phyloP scores from a whole-genome alignment of 1,140 invertebrate genomes.

The Pararge aegeria region DNA sequence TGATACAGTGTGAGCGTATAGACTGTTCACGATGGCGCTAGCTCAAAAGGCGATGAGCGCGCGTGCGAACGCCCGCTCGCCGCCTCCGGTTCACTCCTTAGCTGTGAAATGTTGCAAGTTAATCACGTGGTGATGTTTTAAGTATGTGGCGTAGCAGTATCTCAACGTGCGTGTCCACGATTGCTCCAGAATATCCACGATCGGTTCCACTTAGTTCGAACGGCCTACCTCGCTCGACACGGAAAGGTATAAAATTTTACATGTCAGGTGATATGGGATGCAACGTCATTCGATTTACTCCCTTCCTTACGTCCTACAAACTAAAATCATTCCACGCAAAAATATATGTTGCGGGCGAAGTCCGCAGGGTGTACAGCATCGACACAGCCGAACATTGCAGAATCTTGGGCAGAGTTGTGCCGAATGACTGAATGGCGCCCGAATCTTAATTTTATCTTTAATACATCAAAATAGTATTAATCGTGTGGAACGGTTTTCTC shows the following conservation, averaged over 20 bases:
- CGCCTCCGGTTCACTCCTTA: constrained; percentile 56
- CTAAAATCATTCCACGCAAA: constrained; percentile 50
- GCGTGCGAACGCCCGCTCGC: constrained; percentile 50
- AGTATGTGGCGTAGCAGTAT: constrained; percentile 76
- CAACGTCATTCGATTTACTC: constrained; percentile 64
- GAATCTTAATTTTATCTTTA: too few species aligned
- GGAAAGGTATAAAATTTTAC: constrained; percentile 79
- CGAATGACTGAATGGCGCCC: too few species aligned
- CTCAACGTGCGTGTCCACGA: constrained; percentile 75
- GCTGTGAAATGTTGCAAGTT: constrained; percentile 74
- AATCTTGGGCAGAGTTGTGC: too few species aligned
- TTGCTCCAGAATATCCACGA: constrained; percentile 72
- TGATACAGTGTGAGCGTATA: constrained; percentile 62
- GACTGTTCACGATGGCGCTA: constrained; percentile 58
- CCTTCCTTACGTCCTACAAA: constrained; percentile 51
- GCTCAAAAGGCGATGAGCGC: constrained; percentile 62
- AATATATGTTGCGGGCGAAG: too few species aligned
- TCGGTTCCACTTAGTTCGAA: constrained; percentile 74
- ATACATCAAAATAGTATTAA: not conserved
- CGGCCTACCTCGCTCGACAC: constrained; percentile 76
- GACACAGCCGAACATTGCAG: too few species aligned
- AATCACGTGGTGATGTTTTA: constrained; percentile 61
- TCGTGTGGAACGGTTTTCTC: constrained; percentile 49
- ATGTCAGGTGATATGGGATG: constrained; percentile 78
- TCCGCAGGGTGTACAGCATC: too few species aligned